A percentile compares a stretch with the other conserved stretches of the same genome.
Conservation (phyloP, 2,113 vertebrate genomes). For the Nycticebus coucang region DNA sequence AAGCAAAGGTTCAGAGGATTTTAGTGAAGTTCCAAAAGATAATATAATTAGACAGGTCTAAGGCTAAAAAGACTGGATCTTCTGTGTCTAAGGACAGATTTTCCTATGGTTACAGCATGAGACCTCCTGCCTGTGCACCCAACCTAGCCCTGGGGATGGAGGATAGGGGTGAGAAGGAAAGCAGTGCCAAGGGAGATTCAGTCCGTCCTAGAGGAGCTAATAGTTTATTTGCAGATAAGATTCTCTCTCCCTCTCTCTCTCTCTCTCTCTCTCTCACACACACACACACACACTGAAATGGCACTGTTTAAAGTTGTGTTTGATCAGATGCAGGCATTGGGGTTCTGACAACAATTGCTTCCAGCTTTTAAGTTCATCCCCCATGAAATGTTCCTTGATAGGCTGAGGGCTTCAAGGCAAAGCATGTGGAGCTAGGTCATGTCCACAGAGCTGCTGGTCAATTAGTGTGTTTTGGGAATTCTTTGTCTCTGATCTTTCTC, state of each 20-base stretch:
- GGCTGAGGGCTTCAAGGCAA: background rate
- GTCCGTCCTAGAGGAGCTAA: background rate
- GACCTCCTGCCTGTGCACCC: background rate
- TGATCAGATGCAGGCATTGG: background rate
- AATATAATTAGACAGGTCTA: background rate
- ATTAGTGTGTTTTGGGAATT: background rate
- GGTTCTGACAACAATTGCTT: background rate
- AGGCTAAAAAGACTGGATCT: background rate
- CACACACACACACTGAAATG: background rate
- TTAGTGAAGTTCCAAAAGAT: conserved; percentile 23
- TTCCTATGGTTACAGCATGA: background rate
- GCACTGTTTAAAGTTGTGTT: background rate
- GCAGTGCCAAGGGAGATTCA: background rate
- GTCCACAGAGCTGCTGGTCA: background rate
- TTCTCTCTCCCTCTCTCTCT: too few relatives aligned
- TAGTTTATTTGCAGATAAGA: conserved; percentile 1
- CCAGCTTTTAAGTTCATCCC: background rate
- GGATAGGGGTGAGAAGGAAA: background rate
- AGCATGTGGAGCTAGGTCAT: background rate
- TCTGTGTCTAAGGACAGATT: background rate
- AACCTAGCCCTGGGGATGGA: background rate
- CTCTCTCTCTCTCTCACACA: too few relatives aligned
- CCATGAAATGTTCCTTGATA: background rate
- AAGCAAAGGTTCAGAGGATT: background rate
- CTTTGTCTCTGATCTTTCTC: background rate